Conservation (phyloP, 2,797 vertebrate genomes). For the Onychomys arenicola region DNA sequence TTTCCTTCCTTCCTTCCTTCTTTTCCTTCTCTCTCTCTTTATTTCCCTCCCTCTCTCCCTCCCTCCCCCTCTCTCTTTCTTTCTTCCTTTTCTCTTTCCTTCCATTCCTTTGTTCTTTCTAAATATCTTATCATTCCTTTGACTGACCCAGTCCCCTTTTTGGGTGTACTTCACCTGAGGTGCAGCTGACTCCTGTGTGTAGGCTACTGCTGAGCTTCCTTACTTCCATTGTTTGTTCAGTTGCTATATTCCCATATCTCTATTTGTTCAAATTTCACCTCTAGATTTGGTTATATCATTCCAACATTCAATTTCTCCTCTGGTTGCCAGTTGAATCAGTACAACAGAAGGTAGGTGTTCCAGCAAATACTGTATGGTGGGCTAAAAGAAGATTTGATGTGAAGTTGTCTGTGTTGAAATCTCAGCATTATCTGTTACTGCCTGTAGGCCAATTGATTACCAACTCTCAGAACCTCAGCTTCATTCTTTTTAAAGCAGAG, state of each 20-base stretch:
- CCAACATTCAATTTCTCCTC: neutral
- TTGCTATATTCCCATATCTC: neutral
- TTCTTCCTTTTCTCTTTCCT: too few species aligned
- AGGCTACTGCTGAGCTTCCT: neutral
- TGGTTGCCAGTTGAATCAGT: neutral
- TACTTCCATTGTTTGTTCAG: neutral
- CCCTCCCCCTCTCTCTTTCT: too few species aligned
- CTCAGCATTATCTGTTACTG: neutral
- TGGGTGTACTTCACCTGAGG: neutral
- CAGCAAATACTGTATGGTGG: neutral
- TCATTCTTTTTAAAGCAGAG: neutral
- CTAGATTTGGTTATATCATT: neutral
- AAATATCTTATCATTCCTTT: conserved; percentile 32
- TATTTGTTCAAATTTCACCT: neutral
- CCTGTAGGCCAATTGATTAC: neutral
- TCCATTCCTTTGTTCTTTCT: neutral
- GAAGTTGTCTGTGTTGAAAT: neutral
- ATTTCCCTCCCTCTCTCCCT: too few species aligned
- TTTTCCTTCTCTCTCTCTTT: too few species aligned
- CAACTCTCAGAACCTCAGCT: neutral
- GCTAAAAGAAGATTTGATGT: neutral
- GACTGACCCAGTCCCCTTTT: neutral
- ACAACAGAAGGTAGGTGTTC: neutral
- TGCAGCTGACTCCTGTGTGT: neutral
- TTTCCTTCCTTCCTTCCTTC: too few species aligned